Percentiles rank a stretch among this genome's conserved stretches.
Evolutionary conservation across 2,113 vertebrate genomes (phyloP).

Genomic region (Sinocyclocheilus anshuiensis): DNA sequence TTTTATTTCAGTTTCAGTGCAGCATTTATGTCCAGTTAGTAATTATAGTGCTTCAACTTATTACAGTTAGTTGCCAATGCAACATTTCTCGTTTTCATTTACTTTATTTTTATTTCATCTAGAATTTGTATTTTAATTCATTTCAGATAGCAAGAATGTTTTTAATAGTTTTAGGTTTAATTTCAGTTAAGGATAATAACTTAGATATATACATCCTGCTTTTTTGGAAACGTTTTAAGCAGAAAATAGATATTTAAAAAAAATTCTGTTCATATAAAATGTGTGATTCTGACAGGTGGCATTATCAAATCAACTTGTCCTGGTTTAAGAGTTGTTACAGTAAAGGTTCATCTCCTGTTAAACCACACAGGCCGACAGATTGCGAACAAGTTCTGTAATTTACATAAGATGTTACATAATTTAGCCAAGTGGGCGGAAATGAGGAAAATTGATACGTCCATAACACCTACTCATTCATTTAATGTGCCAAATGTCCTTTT

Average conservation of each 20-base stretch:
- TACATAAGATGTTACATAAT: conserved; percentile 14
- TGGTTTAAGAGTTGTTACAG: background rate
- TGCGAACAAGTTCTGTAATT: background rate
- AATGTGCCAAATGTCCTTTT: background rate
- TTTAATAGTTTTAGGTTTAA: too few species aligned
- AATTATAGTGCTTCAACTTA: background rate
- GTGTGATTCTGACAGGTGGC: background rate
- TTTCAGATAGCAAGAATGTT: too few species aligned
- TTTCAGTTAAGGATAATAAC: too few species aligned
- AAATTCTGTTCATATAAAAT: too few species aligned
- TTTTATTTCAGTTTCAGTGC: background rate
- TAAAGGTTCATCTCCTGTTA: background rate
- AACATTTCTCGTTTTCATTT: too few species aligned
- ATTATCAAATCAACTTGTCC: background rate
- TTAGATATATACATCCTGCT: too few species aligned
- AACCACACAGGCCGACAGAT: background rate
- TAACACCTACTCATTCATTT: conserved; percentile 2
- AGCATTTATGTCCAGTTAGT: background rate
- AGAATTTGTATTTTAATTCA: too few species aligned
- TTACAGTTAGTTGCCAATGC: background rate
- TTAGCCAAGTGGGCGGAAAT: background rate
- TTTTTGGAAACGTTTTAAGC: too few species aligned
- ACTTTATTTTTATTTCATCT: too few species aligned
- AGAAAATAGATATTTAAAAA: too few species aligned
- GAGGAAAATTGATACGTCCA: background rate